Percentiles rank a stretch among this genome's conserved stretches.
phyloP scores from a whole-genome alignment of 2,113 vertebrate species.

The Atrichornis clamosus region DNA sequence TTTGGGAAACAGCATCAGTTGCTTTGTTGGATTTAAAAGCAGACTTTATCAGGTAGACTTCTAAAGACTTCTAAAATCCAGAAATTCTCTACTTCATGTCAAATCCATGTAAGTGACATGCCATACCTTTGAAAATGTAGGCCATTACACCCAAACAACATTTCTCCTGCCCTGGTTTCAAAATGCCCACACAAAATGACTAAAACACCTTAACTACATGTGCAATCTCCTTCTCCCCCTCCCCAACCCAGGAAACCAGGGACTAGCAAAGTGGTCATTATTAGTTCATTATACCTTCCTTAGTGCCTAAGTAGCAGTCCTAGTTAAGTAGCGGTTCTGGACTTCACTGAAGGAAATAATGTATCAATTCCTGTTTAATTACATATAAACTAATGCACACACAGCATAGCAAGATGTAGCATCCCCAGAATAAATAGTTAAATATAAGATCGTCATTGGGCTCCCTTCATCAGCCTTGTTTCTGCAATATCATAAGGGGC shows the following conservation, averaged over 20 bases:
- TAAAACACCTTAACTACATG: not conserved
- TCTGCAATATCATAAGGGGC: not conserved
- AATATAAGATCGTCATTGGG: not conserved
- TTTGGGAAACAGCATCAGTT: not conserved
- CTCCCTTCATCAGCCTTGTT: not conserved
- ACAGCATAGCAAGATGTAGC: not conserved
- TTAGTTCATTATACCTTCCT: constrained; percentile 45
- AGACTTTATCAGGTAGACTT: not conserved
- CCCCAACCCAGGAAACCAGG: not conserved
- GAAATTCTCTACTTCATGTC: not conserved
- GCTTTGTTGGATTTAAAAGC: not conserved
- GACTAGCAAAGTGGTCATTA: constrained; percentile 35
- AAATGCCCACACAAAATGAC: not conserved
- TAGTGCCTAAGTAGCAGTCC: constrained; percentile 45
- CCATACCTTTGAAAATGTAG: not conserved
- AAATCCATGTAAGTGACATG: accelerated
- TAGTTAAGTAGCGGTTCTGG: constrained; percentile 25
- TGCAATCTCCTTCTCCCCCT: not conserved
- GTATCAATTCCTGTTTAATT: constrained; percentile 56
- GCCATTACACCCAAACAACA: not conserved
- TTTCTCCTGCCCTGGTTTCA: not conserved
- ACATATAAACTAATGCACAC: constrained; percentile 19
- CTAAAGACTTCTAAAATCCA: not conserved
- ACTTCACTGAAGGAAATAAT: constrained; percentile 55
- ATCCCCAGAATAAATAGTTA: not conserved